A percentile compares a stretch with the other conserved stretches of the same genome.
Evolutionary conservation across 2,797 vertebrate species (phyloP).

Genomic region (Siniperca undulata): DNA sequence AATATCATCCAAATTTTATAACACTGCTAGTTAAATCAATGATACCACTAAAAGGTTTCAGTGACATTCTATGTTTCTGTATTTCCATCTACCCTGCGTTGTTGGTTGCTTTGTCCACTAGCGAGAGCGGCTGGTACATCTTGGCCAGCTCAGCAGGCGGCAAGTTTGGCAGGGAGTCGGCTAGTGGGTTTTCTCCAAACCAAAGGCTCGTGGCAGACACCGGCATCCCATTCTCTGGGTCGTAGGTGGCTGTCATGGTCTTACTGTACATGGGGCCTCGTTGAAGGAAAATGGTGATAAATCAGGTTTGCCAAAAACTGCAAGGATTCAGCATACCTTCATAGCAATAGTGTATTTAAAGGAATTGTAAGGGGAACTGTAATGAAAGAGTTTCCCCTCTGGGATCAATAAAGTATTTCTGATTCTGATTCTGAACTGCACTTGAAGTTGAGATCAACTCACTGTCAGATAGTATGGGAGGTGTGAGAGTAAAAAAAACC

Average conservation of each 20-base stretch:
- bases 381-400: too few relatives aligned
- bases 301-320: background rate
- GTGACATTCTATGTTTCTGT: background rate
- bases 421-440: background rate
- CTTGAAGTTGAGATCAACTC: background rate
- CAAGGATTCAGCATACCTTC: background rate
- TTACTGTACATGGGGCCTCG: constrained; percentile 92
- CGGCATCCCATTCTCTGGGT: constrained; percentile 92
- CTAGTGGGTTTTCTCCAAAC: constrained; percentile 92
- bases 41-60: background rate
- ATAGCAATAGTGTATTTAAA: background rate
- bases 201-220: constrained; percentile 91
- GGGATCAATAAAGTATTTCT: too few relatives aligned
- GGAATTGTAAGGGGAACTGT: background rate
- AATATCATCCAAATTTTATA: background rate
- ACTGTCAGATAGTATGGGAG: background rate
- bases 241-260: constrained; percentile 94
- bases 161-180: constrained; percentile 86
- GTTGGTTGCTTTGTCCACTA: constrained; percentile 92
- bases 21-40: background rate
- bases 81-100: constrained; percentile 88
- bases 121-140: constrained; percentile 90
- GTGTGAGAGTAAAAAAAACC: background rate
- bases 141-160: constrained; percentile 89
- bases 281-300: constrained; percentile 54